Conservation (phyloP, 2,113 vertebrate genomes). For the Origma solitaria region DNA sequence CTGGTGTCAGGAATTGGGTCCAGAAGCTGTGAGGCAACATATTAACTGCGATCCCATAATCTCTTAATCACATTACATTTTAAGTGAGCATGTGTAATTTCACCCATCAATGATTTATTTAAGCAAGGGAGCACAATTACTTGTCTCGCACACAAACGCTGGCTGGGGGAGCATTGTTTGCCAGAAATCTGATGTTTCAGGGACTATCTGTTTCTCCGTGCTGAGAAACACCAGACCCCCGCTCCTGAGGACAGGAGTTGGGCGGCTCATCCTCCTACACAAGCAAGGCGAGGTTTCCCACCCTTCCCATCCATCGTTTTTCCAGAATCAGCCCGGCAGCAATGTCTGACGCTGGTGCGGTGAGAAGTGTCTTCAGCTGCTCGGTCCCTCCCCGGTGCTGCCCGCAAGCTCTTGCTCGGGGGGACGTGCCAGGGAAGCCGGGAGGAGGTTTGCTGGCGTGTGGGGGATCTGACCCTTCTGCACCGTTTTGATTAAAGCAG, state of each 20-base stretch:
- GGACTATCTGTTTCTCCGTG: neutral
- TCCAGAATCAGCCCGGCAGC: neutral
- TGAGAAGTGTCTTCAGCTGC: neutral
- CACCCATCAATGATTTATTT: slow-evolving; percentile 82
- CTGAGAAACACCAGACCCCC: neutral
- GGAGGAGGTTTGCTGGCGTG: neutral
- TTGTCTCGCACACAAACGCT: slow-evolving; percentile 58
- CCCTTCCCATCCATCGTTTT: neutral
- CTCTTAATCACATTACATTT: slow-evolving; percentile 82
- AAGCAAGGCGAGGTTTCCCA: neutral
- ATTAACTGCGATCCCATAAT: slow-evolving; percentile 79
- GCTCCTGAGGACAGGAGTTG: neutral
- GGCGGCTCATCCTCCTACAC: neutral
- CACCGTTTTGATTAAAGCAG: slow-evolving; percentile 14
- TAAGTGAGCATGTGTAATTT: slow-evolving; percentile 83
- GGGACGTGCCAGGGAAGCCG: neutral
- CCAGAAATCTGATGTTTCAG: neutral
- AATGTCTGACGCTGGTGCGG: neutral
- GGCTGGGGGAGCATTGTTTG: slow-evolving; percentile 56
- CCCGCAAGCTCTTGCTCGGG: neutral
- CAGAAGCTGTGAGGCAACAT: slow-evolving; percentile 71
- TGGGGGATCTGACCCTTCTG: neutral
- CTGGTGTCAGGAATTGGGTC: slow-evolving; percentile 73
- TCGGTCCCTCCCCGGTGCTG: neutral
- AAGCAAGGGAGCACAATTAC: slow-evolving; percentile 73